Evolutionary conservation across 2,113 vertebrate species (phyloP).

Genomic region (Burhinus oedicnemus): DNA sequence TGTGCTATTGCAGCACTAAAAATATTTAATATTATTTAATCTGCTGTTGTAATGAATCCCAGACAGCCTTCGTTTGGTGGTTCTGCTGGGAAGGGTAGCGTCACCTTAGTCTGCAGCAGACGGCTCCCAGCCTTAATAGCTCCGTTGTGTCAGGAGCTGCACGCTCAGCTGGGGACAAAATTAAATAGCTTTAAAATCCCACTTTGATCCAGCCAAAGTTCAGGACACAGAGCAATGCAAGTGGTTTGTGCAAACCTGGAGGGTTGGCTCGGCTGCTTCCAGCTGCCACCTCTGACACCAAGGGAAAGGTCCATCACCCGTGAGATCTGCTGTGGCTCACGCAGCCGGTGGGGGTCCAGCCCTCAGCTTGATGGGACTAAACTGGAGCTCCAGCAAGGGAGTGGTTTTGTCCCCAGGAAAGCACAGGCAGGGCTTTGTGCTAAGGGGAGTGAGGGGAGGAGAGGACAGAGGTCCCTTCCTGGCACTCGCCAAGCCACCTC

Average conservation of each 20-base stretch:
- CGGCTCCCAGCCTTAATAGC: not conserved
- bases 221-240: not conserved
- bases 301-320: not conserved
- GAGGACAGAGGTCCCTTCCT: not conserved
- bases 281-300: not conserved
- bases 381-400: not conserved
- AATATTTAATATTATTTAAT: not conserved
- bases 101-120: not conserved
- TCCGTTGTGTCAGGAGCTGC: not conserved
- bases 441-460: not conserved
- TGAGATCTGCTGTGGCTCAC: not conserved
- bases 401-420: not conserved
- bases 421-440: not conserved
- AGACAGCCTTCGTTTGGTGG: not conserved
- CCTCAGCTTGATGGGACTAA: not conserved
- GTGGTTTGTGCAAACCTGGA: too few relatives aligned
- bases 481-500: not conserved
- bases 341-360: not conserved
- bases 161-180: not conserved
- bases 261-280: not conserved
- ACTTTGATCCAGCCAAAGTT: not conserved
- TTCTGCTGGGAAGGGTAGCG: not conserved
- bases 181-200: not conserved
- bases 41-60: not conserved
- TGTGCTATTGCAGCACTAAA: not conserved